Evolutionary conservation across 2,888 invertebrate genomes (phyloP), one percentile per base, ranked within the genome.

Genomic region (Rhamnusium bicolor): DNA sequence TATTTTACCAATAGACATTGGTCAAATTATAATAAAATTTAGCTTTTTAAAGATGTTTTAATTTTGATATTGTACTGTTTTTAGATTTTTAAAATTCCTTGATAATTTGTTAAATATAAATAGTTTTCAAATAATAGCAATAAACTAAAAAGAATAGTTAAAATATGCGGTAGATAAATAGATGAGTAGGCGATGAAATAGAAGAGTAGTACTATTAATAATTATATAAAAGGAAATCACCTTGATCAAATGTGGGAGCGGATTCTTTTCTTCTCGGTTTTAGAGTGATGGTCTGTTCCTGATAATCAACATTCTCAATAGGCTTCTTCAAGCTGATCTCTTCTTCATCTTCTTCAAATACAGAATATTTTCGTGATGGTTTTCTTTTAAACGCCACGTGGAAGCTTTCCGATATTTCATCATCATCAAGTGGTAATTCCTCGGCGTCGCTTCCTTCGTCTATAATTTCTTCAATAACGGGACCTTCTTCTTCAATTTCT

Each of bases 261-360:
- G 93, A 91, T 79, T 92, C 91, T 87, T 93, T 94, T 78, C 91
- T 90, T 80, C 93, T 93, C 81, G 94, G 90, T 85, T 92, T 94
- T 66, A 96, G 88, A 71, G 92, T 93, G 19, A 95, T 87, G 10
- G 92, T 91, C 83, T 93, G 93, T 86, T 93, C 94, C 86, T 91
- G 92, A 83, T 89, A 92, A 84, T 92, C 89, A 75, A 87, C 85
- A 61, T 80, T 65, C 70, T 73, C 85, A 71, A 87, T 82, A 71
- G 89, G 82, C 74, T 81, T 88, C 83, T 90, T 91, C 40, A 90
- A 84, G 81, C 91, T 91, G 14, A 92, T 87, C 83, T 90, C 90
- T 84, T 91, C 92, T 85, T 92, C 92, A 61, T 91, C 87, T 87
- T 92, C 92, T 82, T 92, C 90, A 79, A 90, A 91, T 16, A 93